Conservation (phyloP, 1,140 invertebrate species). For the Scylla paramamosain region DNA sequence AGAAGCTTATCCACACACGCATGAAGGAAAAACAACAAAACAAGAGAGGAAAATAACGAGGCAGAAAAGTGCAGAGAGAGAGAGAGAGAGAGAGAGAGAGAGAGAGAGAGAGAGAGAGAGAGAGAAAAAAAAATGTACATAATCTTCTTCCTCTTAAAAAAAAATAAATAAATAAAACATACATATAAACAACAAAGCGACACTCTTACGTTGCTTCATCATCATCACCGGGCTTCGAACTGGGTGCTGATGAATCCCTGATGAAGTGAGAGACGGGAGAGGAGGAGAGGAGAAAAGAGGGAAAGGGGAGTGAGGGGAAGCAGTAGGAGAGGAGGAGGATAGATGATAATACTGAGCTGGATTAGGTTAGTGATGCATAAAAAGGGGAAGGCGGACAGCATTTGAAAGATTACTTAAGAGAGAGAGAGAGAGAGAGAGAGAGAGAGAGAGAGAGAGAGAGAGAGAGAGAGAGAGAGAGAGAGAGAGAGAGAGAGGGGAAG, state of each 20-base stretch:
- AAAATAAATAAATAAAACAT: background rate
- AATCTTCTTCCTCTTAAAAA: background rate
- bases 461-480: background rate
- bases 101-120: too few relatives aligned
- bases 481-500: background rate
- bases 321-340: background rate
- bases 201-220: background rate
- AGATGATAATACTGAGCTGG: background rate
- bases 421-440: background rate
- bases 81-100: too few relatives aligned
- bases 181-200: background rate
- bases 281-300: background rate
- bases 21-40: too few relatives aligned
- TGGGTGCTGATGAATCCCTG: background rate
- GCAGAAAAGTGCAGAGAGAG: too few relatives aligned
- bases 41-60: too few relatives aligned
- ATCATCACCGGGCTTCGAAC: background rate
- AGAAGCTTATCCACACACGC: too few relatives aligned
- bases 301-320: background rate
- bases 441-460: background rate
- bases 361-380: conserved; percentile 23
- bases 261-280: background rate
- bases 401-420: background rate
- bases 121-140: too few relatives aligned
- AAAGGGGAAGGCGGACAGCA: background rate